Conservation (phyloP, 2,797 vertebrate species). For the Acipenser ruthenus region DNA sequence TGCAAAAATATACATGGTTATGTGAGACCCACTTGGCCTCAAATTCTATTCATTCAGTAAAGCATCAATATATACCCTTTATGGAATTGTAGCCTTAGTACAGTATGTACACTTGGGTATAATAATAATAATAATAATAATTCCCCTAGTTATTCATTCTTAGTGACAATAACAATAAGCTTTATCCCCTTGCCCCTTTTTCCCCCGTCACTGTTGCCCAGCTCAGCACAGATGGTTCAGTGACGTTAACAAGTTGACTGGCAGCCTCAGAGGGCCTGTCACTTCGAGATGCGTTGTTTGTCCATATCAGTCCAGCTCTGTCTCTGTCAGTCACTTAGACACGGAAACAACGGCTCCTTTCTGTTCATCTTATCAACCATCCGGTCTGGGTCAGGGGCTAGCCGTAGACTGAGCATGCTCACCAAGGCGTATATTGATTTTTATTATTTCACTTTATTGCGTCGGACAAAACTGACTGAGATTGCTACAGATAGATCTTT, state of each 20-base stretch:
- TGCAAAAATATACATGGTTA: no score
- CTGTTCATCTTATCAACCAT: constrained; percentile 70
- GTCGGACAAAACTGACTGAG: constrained; percentile 41
- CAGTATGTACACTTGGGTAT: no score
- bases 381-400: constrained; percentile 68
- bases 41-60: no score
- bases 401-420: constrained; percentile 66
- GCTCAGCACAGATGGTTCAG: background rate
- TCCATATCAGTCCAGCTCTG: constrained; percentile 49
- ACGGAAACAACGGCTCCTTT: constrained; percentile 76
- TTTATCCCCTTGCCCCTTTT: no score
- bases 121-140: no score
- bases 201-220: no score
- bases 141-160: no score
- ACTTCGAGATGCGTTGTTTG: constrained; percentile 51
- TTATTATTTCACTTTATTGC: constrained; percentile 24
- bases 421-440: constrained; percentile 56
- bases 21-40: no score
- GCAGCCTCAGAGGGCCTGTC: constrained; percentile 58
- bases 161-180: no score
- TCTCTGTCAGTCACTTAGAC: constrained; percentile 80
- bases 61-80: no score
- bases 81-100: no score
- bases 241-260: constrained; percentile 27
- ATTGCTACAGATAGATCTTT: constrained; percentile 68